Evolutionary conservation across 2,797 vertebrate genomes (phyloP), one percentile per base, ranked within the genome.

Genomic region (Eulemur coronatus): DNA sequence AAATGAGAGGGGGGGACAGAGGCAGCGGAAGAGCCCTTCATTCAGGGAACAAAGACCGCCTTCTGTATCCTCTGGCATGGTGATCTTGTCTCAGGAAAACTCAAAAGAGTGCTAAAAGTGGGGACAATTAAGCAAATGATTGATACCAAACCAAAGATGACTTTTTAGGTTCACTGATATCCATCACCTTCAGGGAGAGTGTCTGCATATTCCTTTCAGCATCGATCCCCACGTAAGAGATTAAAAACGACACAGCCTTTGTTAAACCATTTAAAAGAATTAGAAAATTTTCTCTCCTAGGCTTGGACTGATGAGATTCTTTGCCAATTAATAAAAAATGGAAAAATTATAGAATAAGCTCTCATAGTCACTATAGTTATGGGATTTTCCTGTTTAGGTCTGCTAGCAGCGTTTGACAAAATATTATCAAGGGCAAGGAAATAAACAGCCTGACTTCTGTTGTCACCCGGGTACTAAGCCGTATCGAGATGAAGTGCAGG

Each of bases 41-140:
- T 73, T 95, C n/a, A 52, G 50, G 94, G 93, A 91, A 97, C 76
- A 97, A 96, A 95, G 94, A 41, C 78, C 1, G 1, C 38, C 50
- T 80, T 63, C 84, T 82, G 3, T 15, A 69, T 87, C 97, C 76
- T 91, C 33, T 85, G 91, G n/a, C 65, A 84, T 30, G 93, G 57
- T 85, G n/a, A 76, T 69, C 67, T 67, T 61, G 73, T 93, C 46
- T 85, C 76, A 75, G 52, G 87, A 86, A 75, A 90, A 86, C 41
- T 75, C 55, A 89, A 70, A 96, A 96, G 70, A 87, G 41, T 30
- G n/a, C 82, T 55, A 38, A 95, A 96, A 81, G 80, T 43, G n/a
- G 85, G 91, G 33, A 96, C 96, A 97, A 97, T 95, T 85, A 96
- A 96, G 72, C 52, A 63, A 96, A 95, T 94, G 94, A 92, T 89